A percentile compares a stretch with the other conserved stretches of the same genome.
Evolutionary conservation across 1,140 invertebrate species (phyloP).

Genomic region (Physella acuta): DNA sequence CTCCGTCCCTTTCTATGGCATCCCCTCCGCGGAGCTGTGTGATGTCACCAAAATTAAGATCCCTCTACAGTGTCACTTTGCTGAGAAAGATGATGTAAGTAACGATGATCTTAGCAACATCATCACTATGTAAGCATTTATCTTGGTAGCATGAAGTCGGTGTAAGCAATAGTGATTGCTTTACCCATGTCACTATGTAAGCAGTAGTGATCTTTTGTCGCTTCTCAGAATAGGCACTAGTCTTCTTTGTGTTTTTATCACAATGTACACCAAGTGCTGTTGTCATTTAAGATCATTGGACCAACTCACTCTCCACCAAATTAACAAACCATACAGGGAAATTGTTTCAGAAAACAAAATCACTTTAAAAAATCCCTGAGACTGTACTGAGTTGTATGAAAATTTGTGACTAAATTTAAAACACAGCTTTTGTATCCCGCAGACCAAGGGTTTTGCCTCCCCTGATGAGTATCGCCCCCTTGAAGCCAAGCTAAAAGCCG

Average conservation of each 20-base stretch:
- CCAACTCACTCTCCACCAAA: no score
- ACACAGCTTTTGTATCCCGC: neutral
- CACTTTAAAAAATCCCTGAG: neutral
- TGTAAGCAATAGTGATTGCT: no score
- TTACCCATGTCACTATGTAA: no score
- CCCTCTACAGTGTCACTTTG: conserved; percentile 53
- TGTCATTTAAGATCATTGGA: no score
- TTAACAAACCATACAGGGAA: neutral
- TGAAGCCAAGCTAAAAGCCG: neutral
- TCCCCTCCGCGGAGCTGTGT: conserved; percentile 36
- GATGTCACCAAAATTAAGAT: conserved; percentile 46
- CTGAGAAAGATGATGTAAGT: conserved; percentile 37
- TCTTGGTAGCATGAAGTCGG: no score
- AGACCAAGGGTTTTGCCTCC: conserved; percentile 22
- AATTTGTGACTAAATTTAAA: neutral
- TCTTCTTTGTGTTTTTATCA: no score
- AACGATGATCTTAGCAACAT: no score
- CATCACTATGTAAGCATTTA: no score
- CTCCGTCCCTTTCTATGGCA: conserved; percentile 52
- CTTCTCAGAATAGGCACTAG: no score
- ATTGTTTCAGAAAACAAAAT: neutral
- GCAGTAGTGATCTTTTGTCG: no score
- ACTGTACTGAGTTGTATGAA: neutral
- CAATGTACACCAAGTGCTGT: no score
- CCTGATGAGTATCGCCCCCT: conserved; percentile 17